These are phyloP conservation scores for Gadopsis bispinosus DNA, from an alignment of 2,797 vertebrate species.

Conservation along the genomic window DNA sequence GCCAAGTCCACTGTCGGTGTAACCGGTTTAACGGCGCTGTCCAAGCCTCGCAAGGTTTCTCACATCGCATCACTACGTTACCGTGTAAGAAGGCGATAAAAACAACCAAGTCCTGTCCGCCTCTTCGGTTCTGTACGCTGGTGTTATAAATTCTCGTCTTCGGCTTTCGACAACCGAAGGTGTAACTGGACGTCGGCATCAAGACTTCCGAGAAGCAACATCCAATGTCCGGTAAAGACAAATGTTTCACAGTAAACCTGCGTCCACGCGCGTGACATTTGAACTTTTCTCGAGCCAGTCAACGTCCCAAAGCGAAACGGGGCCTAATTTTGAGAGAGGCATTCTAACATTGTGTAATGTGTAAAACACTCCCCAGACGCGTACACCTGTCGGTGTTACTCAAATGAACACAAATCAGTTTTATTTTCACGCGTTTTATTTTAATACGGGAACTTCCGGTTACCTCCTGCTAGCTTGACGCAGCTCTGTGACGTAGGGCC, in stretches of 20 bases:
- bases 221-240: constrained; percentile 3
- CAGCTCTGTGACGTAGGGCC: constrained; percentile 63
- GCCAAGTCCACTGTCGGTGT: constrained; percentile 56
- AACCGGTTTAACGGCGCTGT: constrained; percentile 54
- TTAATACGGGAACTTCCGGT: constrained; percentile 37
- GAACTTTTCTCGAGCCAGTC: background rate
- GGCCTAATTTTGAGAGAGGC: fast-evolving
- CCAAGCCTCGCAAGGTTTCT: constrained; percentile 36
- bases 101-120: constrained; percentile 48
- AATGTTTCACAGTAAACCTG: constrained; percentile 54
- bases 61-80: constrained; percentile 53
- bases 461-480: constrained; percentile 3
- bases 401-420: fast-evolving
- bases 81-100: constrained; percentile 10
- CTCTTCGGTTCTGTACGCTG: constrained; percentile 60
- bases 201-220: background rate
- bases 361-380: fast-evolving
- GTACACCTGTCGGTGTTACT: fast-evolving
- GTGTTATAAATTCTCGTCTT: constrained; percentile 77
- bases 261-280: fast-evolving
- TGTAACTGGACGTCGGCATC: constrained; percentile 61
- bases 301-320: fast-evolving
- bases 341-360: fast-evolving
- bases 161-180: constrained; percentile 75
- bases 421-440: constrained; percentile 28